These are phyloP conservation scores for Pantala flavescens DNA, from an alignment of 1,140 invertebrate species.

Conservation along the genomic window DNA sequence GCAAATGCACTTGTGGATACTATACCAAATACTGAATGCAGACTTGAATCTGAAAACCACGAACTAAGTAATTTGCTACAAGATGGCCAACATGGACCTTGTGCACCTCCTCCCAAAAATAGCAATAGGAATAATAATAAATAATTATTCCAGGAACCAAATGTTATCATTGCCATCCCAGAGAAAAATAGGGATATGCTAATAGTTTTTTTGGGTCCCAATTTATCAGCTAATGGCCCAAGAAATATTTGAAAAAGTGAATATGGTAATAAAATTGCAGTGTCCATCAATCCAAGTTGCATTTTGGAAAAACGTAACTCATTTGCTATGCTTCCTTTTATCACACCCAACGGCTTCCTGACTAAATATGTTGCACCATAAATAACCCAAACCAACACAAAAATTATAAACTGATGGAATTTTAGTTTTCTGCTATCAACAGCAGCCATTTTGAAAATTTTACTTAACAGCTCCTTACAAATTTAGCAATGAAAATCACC, in stretches of 20 bases:
- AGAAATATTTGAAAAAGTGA: slow-evolving; percentile 39
- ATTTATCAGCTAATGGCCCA: slow-evolving; percentile 36
- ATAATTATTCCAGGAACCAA: slow-evolving; percentile 36
- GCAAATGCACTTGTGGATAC: slow-evolving; percentile 42
- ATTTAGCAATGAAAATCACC: slow-evolving; percentile 10
- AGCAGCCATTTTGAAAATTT: background rate
- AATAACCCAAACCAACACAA: slow-evolving; percentile 35
- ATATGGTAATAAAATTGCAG: slow-evolving; percentile 41
- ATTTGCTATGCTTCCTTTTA: slow-evolving; percentile 40
- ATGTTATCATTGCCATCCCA: slow-evolving; percentile 37
- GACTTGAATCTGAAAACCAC: slow-evolving; percentile 37
- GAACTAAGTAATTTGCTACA: slow-evolving; percentile 36
- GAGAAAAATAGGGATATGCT: slow-evolving; percentile 35
- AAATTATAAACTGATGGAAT: slow-evolving; percentile 29
- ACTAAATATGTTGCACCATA: slow-evolving; percentile 39
- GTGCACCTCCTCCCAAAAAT: slow-evolving; percentile 38
- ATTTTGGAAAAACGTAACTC: slow-evolving; percentile 31
- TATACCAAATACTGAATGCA: slow-evolving; percentile 40
- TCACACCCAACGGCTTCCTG: slow-evolving; percentile 39
- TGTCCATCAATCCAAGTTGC: slow-evolving; percentile 38
- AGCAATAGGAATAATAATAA: slow-evolving; percentile 33
- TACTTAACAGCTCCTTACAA: too few relatives aligned
- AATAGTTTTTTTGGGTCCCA: slow-evolving; percentile 38
- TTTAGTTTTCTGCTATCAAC: background rate
- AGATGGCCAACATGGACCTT: slow-evolving; percentile 42